These are phyloP conservation scores for Xenopus borealis DNA, from an alignment of 2,113 vertebrate species.

Conservation along the genomic window DNA sequence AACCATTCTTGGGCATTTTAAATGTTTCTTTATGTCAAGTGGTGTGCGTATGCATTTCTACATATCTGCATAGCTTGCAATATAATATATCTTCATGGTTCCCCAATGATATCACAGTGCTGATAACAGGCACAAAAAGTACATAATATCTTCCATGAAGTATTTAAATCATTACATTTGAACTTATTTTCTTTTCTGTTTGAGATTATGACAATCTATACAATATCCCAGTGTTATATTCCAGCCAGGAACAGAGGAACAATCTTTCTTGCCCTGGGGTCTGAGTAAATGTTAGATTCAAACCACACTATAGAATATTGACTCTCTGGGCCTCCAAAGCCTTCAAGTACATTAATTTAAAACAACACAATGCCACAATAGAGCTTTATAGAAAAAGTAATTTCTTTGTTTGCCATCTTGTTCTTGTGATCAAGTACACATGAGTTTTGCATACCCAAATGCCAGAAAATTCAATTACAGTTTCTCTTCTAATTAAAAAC, in stretches of 20 bases:
- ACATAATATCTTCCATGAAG: background rate
- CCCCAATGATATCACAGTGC: background rate
- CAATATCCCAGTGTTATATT: conserved; percentile 5
- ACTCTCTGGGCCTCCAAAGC: conserved; percentile 4
- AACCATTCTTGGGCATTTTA: no score
- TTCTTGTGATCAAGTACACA: conserved; percentile 14
- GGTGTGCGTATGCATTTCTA: no score
- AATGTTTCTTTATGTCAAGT: no score
- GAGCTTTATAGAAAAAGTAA: conserved; percentile 7
- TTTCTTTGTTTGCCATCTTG: background rate
- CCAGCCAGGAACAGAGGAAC: background rate
- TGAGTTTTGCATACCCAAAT: conserved; percentile 2
- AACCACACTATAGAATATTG: conserved; percentile 17
- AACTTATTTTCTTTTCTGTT: background rate
- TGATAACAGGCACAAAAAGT: background rate
- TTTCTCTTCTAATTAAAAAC: conserved; percentile 23
- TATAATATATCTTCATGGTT: background rate
- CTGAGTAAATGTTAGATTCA: background rate
- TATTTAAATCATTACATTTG: background rate
- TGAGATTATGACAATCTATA: background rate
- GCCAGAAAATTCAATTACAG: conserved; percentile 30
- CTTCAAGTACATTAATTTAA: conserved; percentile 21
- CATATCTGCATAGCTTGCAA: background rate
- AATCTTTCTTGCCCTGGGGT: background rate
- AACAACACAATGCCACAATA: conserved; percentile 22